Evolutionary conservation across 2,888 invertebrate genomes (phyloP), one percentile per base, ranked within the genome.

Genomic region (Drosophila heteroneura): DNA sequence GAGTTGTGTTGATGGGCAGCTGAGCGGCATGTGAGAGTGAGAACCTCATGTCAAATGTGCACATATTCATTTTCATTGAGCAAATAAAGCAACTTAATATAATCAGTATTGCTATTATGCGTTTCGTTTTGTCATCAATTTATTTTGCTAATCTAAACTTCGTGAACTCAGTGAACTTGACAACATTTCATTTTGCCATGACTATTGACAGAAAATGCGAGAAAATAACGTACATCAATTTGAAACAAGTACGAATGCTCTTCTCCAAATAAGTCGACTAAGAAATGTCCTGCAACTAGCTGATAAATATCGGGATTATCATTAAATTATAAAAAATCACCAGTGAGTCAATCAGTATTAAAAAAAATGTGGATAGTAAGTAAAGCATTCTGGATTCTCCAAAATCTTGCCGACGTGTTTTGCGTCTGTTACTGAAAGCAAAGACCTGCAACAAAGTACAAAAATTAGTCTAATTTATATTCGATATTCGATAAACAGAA

Each of bases 11-110:
- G 44, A 44, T 44, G 60, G 37, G 53, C 47, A 52, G 63, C 63
- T 71, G 58, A 59, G 47, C 64, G 58, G 72, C 82, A 73, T 69
- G 5, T 26, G 47, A 2, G 67, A 19, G 62, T 83, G 83, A 62
- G 28, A 52, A 51, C 26, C 60, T 70, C 53, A 39, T 69, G 61
- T 67, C 64, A 57, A 30, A 56, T 57, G 56, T 9, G 47, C 71
- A 37, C 68, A 68, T 74, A 88, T 88, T 83, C 65, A 68, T 66
- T 89, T 89, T 66, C 78, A 85, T 73, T 71, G 65, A 51, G 72
- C 60, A 68, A 74, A 81, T 83, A 64, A 72, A 58, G 49, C 52
- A 72, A 33, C 66, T 57, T 63, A 62, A 73, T 64, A 54, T 63
- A 73, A 67, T 78, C 64, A 61, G 68, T 65, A 66, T 65, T 70